Evolutionary conservation across 2,113 vertebrate species (phyloP).

Genomic region (Alces alces): DNA sequence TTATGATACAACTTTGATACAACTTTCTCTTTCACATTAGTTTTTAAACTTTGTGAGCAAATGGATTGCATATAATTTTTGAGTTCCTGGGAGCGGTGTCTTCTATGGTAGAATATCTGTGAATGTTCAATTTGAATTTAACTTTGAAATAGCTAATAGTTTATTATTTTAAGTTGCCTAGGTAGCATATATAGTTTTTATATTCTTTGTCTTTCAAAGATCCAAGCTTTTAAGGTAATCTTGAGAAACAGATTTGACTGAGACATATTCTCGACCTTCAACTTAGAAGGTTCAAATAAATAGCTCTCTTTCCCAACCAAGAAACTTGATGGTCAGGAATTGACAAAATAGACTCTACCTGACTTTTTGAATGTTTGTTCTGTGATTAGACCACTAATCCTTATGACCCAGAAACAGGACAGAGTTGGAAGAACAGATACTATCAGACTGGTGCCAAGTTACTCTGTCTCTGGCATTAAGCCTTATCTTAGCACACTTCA

Average conservation of each 20-base stretch:
- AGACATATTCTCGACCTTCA: background rate
- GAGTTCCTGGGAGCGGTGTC: background rate
- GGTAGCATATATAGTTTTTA: background rate
- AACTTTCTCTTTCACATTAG: background rate
- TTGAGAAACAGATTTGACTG: background rate
- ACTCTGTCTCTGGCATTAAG: background rate
- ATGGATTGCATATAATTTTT: background rate
- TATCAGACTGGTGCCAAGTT: background rate
- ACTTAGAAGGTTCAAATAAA: slow-evolving; percentile 15
- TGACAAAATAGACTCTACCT: background rate
- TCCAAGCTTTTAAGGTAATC: background rate
- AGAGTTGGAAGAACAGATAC: background rate
- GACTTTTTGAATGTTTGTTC: background rate
- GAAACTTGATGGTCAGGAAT: slow-evolving; percentile 9
- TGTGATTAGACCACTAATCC: background rate
- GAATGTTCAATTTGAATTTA: background rate
- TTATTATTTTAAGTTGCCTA: slow-evolving; percentile 1
- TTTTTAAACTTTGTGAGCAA: slow-evolving; percentile 4
- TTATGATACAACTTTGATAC: background rate
- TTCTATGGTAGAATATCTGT: background rate
- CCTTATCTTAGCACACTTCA: background rate
- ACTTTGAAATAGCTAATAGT: slow-evolving; percentile 7
- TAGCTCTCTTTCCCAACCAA: background rate
- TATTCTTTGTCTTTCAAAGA: slow-evolving; percentile 6
- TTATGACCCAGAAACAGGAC: background rate